Evolutionary conservation across 2,888 invertebrate species (phyloP).

Genomic region (Morpho helenor): DNA sequence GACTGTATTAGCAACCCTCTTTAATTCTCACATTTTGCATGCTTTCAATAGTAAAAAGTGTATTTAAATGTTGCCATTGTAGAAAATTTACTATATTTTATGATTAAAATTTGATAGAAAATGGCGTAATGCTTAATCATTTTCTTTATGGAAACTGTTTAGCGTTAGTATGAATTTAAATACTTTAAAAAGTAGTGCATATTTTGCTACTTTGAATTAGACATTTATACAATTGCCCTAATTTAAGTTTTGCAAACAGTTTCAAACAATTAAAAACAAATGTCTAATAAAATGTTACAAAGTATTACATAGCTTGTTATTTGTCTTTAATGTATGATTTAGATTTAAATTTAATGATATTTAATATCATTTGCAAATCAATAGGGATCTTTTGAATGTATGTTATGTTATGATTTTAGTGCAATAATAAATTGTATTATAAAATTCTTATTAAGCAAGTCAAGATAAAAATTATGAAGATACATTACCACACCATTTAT

Average conservation of each 20-base stretch:
- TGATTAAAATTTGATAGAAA: conserved; percentile 32
- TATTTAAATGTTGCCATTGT: conserved; percentile 30
- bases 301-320: conserved; percentile 14
- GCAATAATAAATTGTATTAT: conserved; percentile 42
- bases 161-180: conserved; percentile 8
- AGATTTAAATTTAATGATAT: conserved; percentile 58
- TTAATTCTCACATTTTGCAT: conserved; percentile 11
- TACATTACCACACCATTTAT: conserved; percentile 17
- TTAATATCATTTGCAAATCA: conserved; percentile 61
- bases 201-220: conserved; percentile 21
- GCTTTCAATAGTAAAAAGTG: conserved; percentile 11
- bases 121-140: conserved; percentile 31
- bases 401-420: conserved; percentile 36
- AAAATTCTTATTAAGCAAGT: conserved; percentile 4
- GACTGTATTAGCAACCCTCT: conserved; percentile 41
- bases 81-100: conserved; percentile 17
- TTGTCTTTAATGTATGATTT: conserved; percentile 26
- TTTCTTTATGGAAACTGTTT: conserved; percentile 14
- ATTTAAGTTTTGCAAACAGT: conserved; percentile 10
- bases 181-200: conserved; percentile 16
- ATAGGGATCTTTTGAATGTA: conserved; percentile 48
- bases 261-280: neutral
- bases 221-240: conserved; percentile 1
- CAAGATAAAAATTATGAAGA: conserved; percentile 4
- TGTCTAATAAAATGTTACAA: conserved; percentile 17